Base-by-base conservation (phyloP, 2,888 invertebrate genomes). In the Anticlea derivata region DNA sequence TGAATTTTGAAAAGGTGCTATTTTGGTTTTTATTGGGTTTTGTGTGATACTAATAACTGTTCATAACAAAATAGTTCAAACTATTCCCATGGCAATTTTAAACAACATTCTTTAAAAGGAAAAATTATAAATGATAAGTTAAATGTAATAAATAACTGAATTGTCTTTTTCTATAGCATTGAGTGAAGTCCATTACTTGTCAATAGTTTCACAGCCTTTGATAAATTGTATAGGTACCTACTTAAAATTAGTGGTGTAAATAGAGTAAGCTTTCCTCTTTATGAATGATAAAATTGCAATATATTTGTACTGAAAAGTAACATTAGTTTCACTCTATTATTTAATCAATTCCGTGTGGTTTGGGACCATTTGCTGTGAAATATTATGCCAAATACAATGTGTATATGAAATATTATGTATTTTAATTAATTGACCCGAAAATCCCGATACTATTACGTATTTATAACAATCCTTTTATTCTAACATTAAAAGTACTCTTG, bases 311-410 rank as follows among this genome's bases (percentile, higher is more conserved):
- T 55, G 40, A 39, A 31, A 49, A 40, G 33, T 39, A 24, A 41
- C 27, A 41, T 39, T 17, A 12, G 34, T 34, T 50, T 10, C 47
- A 41, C 24, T 51, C 30, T 43, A 34, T 35, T 44, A 45, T 40
- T 50, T 50, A 40, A 38, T 47, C 34, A 59, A 66, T 64, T 64
- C 45, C 57, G 63, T 65, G 68, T 74, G 67, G 67, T 74, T 65
- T 71, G 78, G 78, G 75, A 76, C 80, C 78, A 81, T 69, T 66
- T 65, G 61, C 64, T 73, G 70, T 75, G 69, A 66, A 63, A 61
- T 65, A 65, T 73, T 65, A 76, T 73, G 72, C 76, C 78, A 80
- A 81, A 82, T 81, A 81, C 68, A 78, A 53, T 66, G 56, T 70
- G 66, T 68, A 66, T 69, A 65, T 55, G 48, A 49, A 47, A 44